A percentile compares a stretch with the other conserved stretches of the same genome.
phyloP scores from a whole-genome alignment of 2,113 vertebrate species.

The Ivindomyrus marchei region DNA sequence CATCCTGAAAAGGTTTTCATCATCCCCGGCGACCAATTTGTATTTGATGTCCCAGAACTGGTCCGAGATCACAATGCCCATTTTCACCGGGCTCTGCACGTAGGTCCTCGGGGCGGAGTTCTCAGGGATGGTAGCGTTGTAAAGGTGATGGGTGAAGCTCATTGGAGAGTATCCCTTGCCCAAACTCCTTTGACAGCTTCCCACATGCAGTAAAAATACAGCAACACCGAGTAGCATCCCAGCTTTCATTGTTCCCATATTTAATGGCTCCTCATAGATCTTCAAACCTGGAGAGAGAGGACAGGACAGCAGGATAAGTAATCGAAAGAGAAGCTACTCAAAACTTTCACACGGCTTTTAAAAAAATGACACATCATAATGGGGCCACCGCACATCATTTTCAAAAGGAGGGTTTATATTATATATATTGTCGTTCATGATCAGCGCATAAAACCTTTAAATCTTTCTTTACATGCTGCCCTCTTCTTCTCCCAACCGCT shows the following conservation, averaged over 20 bases:
- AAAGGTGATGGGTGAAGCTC: conserved; percentile 80
- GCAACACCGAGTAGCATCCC: conserved; percentile 38
- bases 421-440: neutral
- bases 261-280: conserved; percentile 39
- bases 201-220: conserved; percentile 50
- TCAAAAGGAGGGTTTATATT: neutral
- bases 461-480: neutral
- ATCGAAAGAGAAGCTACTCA: neutral
- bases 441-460: neutral
- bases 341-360: neutral
- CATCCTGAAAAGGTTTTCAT: conserved; percentile 70
- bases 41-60: conserved; percentile 72
- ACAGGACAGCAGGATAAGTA: neutral
- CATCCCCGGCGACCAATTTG: conserved; percentile 73
- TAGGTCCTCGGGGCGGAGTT: conserved; percentile 89
- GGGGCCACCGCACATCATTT: neutral
- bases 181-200: conserved; percentile 43
- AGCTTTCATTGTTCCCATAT: conserved; percentile 47
- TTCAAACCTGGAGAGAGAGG: conserved; percentile 33
- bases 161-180: conserved; percentile 62
- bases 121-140: conserved; percentile 86
- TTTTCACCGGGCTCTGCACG: conserved; percentile 69
- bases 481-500: neutral
- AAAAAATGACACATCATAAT: neutral
- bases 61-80: conserved; percentile 75